Evolutionary conservation across 2,888 invertebrate genomes (phyloP), one percentile per base, ranked within the genome.

Genomic region (Resseliella maxima): DNA sequence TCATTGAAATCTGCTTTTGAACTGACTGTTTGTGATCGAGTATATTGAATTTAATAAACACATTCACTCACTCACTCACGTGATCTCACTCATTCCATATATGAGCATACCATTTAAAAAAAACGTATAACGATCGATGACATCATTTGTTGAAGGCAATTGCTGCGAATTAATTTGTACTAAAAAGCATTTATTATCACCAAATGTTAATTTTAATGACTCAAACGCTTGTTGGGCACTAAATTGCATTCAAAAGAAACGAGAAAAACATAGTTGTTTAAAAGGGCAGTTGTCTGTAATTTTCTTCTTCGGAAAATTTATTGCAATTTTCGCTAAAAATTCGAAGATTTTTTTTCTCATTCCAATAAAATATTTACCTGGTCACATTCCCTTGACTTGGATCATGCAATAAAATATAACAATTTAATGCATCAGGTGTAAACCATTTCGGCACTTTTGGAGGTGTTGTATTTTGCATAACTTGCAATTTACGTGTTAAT

Each of bases 351-450:
- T n/a, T n/a, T n/a, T n/a, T n/a, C 85, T 2, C 8, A 15, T 18
- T 50, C 46, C n/a, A 59, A 85, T 85, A 85, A 81, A 8, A n/a
- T 24, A 6, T 93, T 92, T 92, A 97, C 96, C 94, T 95, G 87
- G 94, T 93, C 89, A 94, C 93, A 89, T 97, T 93, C 83, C 94
- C 90, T 87, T 94, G 93, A 87, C 93, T 92, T 85, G 94, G 94
- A 92, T 98, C 99, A 92, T 98, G 97, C 86, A 99, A 89, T 85
- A 99, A 93, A 86, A 99, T 94, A 91, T 97, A 98, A 90, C 96
- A 97, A 90, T 96, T 95, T 64, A 98, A 92, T 38, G 97, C 94
- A 89, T 96, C 95, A 45, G 94, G 93, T 90, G 90, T 94, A 93
- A 96, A 95, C 96, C 96, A 96, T 89, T 96, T 96, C 12, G 96